Base-by-base conservation (phyloP, 2,113 vertebrate genomes). In the Perognathus longimembris region DNA sequence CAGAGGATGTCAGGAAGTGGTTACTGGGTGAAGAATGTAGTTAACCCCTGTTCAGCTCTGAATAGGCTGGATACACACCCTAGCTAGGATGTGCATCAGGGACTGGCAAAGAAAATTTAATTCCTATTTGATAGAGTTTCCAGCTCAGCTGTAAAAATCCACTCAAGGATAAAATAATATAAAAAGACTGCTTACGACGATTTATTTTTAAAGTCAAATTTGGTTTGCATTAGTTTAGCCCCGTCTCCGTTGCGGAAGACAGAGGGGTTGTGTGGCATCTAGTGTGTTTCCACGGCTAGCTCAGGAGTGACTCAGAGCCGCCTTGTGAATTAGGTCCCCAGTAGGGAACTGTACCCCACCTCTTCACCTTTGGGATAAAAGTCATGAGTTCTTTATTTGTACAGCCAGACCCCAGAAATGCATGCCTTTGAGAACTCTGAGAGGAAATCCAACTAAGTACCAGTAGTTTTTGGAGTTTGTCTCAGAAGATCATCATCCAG, bases 111-210 rank as follows among this genome's bases (percentile, higher is more conserved):
- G 64, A 83, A 77, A 45, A 67, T 95, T 77, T 79, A 85, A 89
- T 89, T 91, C 93, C 77, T 92, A 69, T 61, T 69, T 97, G 93
- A 94, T 66, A 95, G 95, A 80, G 50, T 93, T 97, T 96, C 93
- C 89, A 97, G 89, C 88, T 97, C 94, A 95, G 96, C 96, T 97
- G 83, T 95, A 96, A 97, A 97, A 96, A 95, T 95, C 94, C 96
- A 97, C 92, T 86, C 83, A 96, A 95, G 96, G 92, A 95, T 97
- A 89, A 92, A 96, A 92, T 50, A 82, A 96, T 89, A 96, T 92
- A 92, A 97, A 97, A 96, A 92, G 34, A 81, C 89, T 0, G 85
- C 85, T 45, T 45, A 45, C 45, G 91, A 83, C 85, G 69, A 80
- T 5, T 1, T 86, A 63, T 75, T 69, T 15, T 42, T 71, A 88